Evolutionary conservation across 2,888 invertebrate genomes (phyloP).

Genomic region (Tipula vernalis): DNA sequence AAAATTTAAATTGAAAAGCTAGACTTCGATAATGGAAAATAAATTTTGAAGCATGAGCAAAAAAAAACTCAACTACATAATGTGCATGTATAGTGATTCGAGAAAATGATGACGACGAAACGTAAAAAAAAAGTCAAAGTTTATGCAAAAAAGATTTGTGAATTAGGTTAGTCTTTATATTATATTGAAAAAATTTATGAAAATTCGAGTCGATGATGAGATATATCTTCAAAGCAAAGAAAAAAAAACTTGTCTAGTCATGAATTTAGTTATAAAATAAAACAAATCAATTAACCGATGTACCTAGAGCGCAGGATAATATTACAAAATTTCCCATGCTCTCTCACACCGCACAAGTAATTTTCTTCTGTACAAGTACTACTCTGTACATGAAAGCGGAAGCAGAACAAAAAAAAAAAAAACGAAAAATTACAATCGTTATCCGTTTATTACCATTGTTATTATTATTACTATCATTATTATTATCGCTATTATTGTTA

Average conservation of each 20-base stretch:
- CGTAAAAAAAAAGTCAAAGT: not conserved
- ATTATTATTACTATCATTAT: too few species aligned
- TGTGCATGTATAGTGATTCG: not conserved
- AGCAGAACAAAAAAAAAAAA: not conserved
- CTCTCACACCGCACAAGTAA: too few species aligned
- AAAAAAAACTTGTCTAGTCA: not conserved
- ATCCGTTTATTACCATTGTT: not conserved
- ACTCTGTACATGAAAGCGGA: not conserved
- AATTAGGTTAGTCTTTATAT: not conserved
- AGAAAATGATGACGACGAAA: not conserved
- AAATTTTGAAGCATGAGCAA: not conserved
- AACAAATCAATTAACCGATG: not conserved
- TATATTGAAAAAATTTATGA: not conserved
- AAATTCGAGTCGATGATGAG: not conserved
- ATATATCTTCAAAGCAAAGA: not conserved
- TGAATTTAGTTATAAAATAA: not conserved
- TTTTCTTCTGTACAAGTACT: too few species aligned
- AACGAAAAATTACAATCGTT: not conserved
- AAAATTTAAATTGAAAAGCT: not conserved
- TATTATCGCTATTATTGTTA: not conserved
- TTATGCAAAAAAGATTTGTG: not conserved
- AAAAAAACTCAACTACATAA: not conserved
- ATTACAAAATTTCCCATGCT: not conserved
- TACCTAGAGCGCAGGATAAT: not conserved
- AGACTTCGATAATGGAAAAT: not conserved